These are phyloP conservation scores for Octodon degus DNA, from an alignment of 2,113 vertebrate genomes.

Conservation along the genomic window DNA sequence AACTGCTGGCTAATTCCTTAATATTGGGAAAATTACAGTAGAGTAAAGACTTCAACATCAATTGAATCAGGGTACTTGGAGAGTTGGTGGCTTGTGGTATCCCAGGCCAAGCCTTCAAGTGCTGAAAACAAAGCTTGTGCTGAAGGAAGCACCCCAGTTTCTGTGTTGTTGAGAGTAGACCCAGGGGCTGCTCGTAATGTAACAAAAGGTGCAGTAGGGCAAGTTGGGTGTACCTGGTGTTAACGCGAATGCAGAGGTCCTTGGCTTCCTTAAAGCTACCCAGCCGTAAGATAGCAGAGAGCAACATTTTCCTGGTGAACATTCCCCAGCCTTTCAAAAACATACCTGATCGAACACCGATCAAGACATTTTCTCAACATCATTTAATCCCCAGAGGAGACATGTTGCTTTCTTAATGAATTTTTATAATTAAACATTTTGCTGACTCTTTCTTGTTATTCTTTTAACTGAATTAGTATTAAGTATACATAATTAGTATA, in stretches of 20 bases:
- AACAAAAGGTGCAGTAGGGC: slow-evolving; percentile 45
- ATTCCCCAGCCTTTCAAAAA: slow-evolving; percentile 5
- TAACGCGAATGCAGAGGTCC: slow-evolving; percentile 61
- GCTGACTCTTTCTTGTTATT: slow-evolving; percentile 40
- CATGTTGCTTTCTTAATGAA: slow-evolving; percentile 18
- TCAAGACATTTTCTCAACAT: not conserved
- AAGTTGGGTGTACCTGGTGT: slow-evolving; percentile 71
- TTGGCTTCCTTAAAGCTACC: slow-evolving; percentile 51
- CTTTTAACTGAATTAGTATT: slow-evolving; percentile 1
- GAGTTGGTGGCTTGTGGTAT: slow-evolving; percentile 83
- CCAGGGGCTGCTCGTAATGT: not conserved
- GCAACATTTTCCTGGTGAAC: slow-evolving; percentile 30
- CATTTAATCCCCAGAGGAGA: not conserved
- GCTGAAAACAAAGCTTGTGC: slow-evolving; percentile 81
- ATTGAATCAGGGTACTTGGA: slow-evolving; percentile 73
- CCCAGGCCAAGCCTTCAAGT: slow-evolving; percentile 62
- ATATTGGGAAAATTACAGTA: slow-evolving; percentile 81
- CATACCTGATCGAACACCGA: not conserved
- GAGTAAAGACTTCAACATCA: slow-evolving; percentile 73
- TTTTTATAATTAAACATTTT: slow-evolving; percentile 38
- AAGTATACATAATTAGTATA: not conserved
- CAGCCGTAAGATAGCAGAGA: slow-evolving; percentile 46
- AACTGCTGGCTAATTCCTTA: slow-evolving; percentile 91
- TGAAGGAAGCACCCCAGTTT: slow-evolving; percentile 58
- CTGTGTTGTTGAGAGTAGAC: slow-evolving; percentile 31